Percentiles rank a stretch among this genome's conserved stretches.
These are phyloP conservation scores for Eulemur mongoz DNA, from an alignment of 2,797 vertebrate genomes.

Conservation along the genomic window DNA sequence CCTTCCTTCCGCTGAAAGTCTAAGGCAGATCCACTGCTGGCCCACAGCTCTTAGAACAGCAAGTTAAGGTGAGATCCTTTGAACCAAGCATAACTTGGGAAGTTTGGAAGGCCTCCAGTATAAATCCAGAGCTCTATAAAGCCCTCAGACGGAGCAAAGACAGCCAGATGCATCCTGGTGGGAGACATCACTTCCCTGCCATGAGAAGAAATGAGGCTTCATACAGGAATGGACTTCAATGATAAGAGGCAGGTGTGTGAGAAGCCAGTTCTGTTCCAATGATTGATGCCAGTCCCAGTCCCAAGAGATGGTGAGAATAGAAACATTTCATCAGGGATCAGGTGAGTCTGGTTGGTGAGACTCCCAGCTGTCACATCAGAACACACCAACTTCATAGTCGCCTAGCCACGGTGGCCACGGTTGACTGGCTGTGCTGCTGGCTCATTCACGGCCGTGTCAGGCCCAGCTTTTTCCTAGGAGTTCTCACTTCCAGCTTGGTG, in stretches of 20 bases:
- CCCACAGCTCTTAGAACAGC: not conserved
- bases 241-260: not conserved
- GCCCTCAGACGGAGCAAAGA: not conserved
- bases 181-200: not conserved
- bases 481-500: not conserved
- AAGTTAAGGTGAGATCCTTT: not conserved
- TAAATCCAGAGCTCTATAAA: not conserved
- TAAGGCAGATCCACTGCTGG: not conserved
- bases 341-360: not conserved
- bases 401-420: not conserved
- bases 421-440: not conserved
- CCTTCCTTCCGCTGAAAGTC: not conserved
- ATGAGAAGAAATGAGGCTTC: not conserved
- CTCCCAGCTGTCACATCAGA: not conserved
- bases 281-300: not conserved
- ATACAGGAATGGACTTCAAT: not conserved
- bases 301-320: not conserved
- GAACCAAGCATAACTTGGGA: not conserved
- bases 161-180: not conserved
- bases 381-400: not conserved
- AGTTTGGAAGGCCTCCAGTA: not conserved
- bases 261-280: not conserved
- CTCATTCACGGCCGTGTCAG: not conserved
- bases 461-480: not conserved
- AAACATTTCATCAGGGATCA: not conserved